Evolutionary conservation across 2,113 vertebrate genomes (phyloP), one percentile per base, ranked within the genome.

Genomic region (Ceyx melanurus): DNA sequence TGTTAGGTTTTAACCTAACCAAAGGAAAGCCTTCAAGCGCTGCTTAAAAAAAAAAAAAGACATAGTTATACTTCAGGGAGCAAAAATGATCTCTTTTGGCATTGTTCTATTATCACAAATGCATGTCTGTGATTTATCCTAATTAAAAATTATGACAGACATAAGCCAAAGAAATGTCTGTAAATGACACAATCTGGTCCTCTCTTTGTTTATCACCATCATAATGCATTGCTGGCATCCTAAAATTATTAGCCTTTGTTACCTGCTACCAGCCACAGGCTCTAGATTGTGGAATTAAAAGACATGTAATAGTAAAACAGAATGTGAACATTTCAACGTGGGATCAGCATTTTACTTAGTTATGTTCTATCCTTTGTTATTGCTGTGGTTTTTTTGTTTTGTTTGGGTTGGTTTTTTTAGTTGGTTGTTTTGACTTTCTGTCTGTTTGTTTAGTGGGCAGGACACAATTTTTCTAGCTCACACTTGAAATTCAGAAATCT

Each of bases 121-220:
- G 83, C 9, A 45, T 72, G 88, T 62, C 31, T 82, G 88, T 88
- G 82, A 94, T 91, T 97, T 96, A 86, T 91, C 95, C 95, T 97
- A 97, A 97, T 97, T 96, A 96, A 96, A 92, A 96, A 95, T 95
- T 88, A 97, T 80, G 96, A 92, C 94, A 95, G 93, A 93, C 82
- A 68, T 95, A 93, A 97, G 89, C 87, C 93, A 88, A 88, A 90
- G 92, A 87, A 93, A 86, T 71, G 80, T 88, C 93, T 96, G 65
- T 89, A 97, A 97, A 96, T 95, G 95, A 93, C 92, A 97, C 90
- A 96, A 77, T 94, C 96, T 97, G 94, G 86, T 86, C 88, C 91
- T 50, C 31, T 64, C 96, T 96, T 96, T 91, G 48, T 97, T 96
- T 90, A 77, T 92, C 51, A 15, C 66, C 54, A 15, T 93, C 75